A percentile compares a stretch with the other conserved stretches of the same genome.
Conservation (phyloP, 2,113 vertebrate genomes). For the Bolborhynchus lineola region DNA sequence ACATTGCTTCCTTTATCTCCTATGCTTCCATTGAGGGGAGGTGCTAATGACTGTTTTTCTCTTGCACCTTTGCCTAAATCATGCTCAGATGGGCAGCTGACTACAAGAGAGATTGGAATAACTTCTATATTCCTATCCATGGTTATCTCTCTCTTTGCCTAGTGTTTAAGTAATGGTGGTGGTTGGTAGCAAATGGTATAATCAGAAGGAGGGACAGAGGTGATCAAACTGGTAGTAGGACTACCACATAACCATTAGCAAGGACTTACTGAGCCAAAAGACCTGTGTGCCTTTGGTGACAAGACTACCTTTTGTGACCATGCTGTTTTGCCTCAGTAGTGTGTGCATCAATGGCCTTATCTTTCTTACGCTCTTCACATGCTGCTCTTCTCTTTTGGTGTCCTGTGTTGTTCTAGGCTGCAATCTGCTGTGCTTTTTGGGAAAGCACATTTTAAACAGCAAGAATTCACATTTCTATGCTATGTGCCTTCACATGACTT, state of each 20-base stretch:
- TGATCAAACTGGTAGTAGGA: not conserved
- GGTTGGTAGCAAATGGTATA: not conserved
- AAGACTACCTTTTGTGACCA: not conserved
- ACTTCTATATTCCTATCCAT: not conserved
- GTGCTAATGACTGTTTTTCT: not conserved
- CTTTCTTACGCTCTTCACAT: not conserved
- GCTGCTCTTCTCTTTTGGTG: not conserved
- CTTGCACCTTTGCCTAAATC: not conserved
- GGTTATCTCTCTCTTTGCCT: not conserved
- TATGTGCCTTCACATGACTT: not conserved
- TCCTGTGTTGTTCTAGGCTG: not conserved
- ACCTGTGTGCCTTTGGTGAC: not conserved
- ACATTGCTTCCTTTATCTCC: not conserved
- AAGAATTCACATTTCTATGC: not conserved
- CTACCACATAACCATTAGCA: not conserved
- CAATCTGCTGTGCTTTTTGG: not conserved
- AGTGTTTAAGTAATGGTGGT: not conserved
- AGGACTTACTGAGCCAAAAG: not conserved
- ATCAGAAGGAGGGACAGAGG: not conserved
- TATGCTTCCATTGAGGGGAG: not conserved
- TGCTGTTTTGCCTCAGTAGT: not conserved
- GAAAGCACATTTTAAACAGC: not conserved
- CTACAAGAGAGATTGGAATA: not conserved
- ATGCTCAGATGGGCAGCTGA: not conserved
- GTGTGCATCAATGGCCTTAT: not conserved